Base-by-base conservation (phyloP, 2,888 invertebrate species). In the Colostygia pectinataria region DNA sequence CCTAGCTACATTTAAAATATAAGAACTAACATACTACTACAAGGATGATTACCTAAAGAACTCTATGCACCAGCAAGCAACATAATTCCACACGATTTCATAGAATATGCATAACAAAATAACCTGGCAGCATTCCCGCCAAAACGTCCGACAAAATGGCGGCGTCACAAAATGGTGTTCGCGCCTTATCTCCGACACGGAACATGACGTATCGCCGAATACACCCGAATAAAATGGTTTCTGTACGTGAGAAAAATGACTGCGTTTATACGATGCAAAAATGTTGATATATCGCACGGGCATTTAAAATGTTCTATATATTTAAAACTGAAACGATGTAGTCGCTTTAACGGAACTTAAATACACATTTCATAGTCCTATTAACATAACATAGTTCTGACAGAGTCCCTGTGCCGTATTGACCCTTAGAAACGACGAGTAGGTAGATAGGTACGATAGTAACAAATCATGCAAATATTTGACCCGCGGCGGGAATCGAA, bases 131-230 rank as follows among this genome's bases (percentile, higher is more conserved):
- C 33, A 39, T 56, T 56, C 41, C 56, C 56, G 51, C 52, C 51
- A 45, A 55, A 58, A 42, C 33, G 45, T 38, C 54, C 27, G 23
- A 40, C 49, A 54, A 54, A 54, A 53, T 53, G 49, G 53, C 49
- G 31, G 47, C 40, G 45, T 33, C 27, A 52, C 58, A 56, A 60
- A 58, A 61, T 58, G 60, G 58, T 48, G 49, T 54, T 45, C 56
- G 38, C 40, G 51, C 56, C 52, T 61, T 58, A 61, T 61, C 60
- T 55, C 31, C 32, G 53, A 54, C 53, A 40, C 28, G 54, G 15
- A 53, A 58, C 58, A 61, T 61, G 60, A 61, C 60, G 51, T 58
- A 61, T 61, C 58, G 43, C 44, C 40, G 49, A 58, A 58, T 51
- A 50, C 46, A 39, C 36, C 53, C 50, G 27, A 50, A 20, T 20